A percentile compares a stretch with the other conserved stretches of the same genome.
phyloP scores from a whole-genome alignment of 1,140 invertebrate genomes.

The Drosophila lacteicornis region DNA sequence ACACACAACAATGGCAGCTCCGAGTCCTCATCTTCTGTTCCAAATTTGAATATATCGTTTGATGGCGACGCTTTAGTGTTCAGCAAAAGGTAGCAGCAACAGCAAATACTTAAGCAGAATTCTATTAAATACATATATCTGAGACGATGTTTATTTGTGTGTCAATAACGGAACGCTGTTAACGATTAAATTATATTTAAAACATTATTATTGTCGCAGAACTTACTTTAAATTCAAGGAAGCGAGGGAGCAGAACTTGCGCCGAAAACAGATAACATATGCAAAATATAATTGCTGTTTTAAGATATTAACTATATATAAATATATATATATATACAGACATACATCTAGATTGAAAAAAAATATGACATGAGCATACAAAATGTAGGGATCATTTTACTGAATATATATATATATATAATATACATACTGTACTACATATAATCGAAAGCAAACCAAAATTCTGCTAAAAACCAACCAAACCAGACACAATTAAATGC shows the following conservation, averaged over 20 bases:
- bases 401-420: constrained; percentile 64
- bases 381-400: constrained; percentile 84
- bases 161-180: constrained; percentile 64
- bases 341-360: constrained; percentile 66
- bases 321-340: constrained; percentile 64
- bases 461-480: constrained; percentile 60
- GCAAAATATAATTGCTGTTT: constrained; percentile 66
- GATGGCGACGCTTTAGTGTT: constrained; percentile 72
- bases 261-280: constrained; percentile 37
- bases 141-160: constrained; percentile 71
- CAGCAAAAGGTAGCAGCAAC: constrained; percentile 54
- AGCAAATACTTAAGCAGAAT: constrained; percentile 31
- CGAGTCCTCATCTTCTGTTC: constrained; percentile 54
- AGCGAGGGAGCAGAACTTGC: constrained; percentile 19
- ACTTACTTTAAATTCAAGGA: constrained; percentile 79
- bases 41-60: constrained; percentile 63
- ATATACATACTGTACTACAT: constrained; percentile 64
- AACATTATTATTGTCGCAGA: constrained; percentile 75
- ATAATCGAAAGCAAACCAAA: constrained; percentile 60
- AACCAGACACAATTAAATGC: constrained; percentile 42
- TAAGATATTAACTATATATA: constrained; percentile 74
- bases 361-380: constrained; percentile 82
- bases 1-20: constrained; percentile 60
- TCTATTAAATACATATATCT: constrained; percentile 58
- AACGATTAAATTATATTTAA: constrained; percentile 61